Conservation (phyloP, 2,113 vertebrate species). For the Eretmochelys imbricata region DNA sequence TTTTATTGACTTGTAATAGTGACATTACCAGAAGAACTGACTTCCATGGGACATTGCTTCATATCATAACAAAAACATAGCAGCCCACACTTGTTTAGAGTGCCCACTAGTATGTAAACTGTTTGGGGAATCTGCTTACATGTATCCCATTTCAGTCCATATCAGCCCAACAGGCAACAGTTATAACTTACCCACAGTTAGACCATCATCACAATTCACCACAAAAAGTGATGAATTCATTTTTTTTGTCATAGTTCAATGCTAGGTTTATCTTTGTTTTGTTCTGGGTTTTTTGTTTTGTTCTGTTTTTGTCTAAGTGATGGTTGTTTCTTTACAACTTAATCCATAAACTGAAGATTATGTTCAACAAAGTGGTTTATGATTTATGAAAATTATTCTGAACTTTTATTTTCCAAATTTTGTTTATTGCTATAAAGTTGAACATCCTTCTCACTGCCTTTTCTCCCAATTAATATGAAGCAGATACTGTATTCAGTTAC, state of each 20-base stretch:
- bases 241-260: background rate
- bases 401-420: background rate
- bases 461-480: background rate
- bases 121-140: background rate
- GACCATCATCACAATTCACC: background rate
- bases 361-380: background rate
- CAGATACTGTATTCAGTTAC: background rate
- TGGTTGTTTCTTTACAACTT: background rate
- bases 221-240: background rate
- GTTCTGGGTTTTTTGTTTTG: background rate
- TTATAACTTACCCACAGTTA: fast-evolving
- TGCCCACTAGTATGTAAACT: background rate
- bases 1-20: background rate
- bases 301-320: background rate
- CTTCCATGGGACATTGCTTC: background rate
- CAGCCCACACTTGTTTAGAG: background rate
- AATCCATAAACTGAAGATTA: background rate
- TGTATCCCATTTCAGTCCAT: background rate
- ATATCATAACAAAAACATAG: background rate
- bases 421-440: background rate
- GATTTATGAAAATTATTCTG: background rate
- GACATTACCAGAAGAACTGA: background rate
- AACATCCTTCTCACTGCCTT: background rate
- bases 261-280: background rate
- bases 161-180: background rate